Base-by-base conservation (phyloP, 2,888 invertebrate species). In the Elgonia sp. region DNA sequence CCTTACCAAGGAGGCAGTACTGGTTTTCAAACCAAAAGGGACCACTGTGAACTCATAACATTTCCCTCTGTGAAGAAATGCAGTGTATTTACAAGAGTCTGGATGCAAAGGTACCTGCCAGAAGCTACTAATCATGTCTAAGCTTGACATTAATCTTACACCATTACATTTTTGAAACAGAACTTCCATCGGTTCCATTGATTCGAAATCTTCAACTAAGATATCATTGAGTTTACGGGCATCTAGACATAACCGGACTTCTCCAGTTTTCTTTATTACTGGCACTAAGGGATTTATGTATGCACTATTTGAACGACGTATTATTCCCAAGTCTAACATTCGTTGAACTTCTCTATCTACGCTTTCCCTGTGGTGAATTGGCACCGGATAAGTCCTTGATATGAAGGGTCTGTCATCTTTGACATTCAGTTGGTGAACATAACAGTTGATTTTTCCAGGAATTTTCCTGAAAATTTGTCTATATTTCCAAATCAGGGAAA, bases 171-270 rank as follows among this genome's bases (percentile, higher is more conserved):
- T 55, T 18, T 57, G 57, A 21, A 72, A 57, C 10, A 72, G 5
- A 55, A 10, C 37, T 12, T 72, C 39, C 14, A 18, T 62, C 9
- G 40, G 10, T 7, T 70, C 62, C 40, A 76, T 42, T 6, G 39
- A 57, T 6, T 84, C 77, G 18, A 20, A 53, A 37, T 77, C 84
- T 12, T 62, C 37, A 18, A 69, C 42, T 14, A 77, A 20, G 0
- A 39, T 1, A 9, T 53, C 20, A 67, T 85, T 85, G 1, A 65
- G 6, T 12, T 53, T 72, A 6, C 72, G 46, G 4, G 79, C 76
- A 55, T 73, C 85, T 12, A 84, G 42, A 57, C 79, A 84, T 12
- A 84, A 3, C 20, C 62, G 21, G 0, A 77, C 16, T 1, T 40
- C 29, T 4, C 77, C 77, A 14, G 40, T 69, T 8, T n/a, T 42